Conservation (phyloP, 2,113 vertebrate genomes). For the Stigmatopora nigra region DNA sequence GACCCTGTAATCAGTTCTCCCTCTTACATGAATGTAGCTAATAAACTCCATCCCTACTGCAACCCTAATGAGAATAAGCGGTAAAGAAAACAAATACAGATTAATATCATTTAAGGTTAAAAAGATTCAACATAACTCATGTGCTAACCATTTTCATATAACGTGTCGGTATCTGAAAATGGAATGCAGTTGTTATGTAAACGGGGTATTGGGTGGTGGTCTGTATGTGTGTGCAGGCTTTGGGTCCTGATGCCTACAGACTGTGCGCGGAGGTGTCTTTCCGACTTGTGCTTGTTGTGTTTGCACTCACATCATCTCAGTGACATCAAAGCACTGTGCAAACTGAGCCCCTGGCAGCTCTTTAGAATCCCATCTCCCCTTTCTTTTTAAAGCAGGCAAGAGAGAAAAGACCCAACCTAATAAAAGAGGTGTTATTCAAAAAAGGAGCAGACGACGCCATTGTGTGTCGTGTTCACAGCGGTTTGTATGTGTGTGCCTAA, state of each 20-base stretch:
- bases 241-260: conserved; percentile 37
- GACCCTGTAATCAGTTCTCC: too few relatives aligned
- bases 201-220: not conserved
- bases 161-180: not conserved
- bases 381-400: conserved; percentile 58
- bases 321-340: conserved; percentile 71
- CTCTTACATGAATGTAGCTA: too few relatives aligned
- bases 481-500: conserved; percentile 10
- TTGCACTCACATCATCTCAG: conserved; percentile 63
- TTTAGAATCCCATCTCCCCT: conserved; percentile 65
- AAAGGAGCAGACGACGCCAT: conserved; percentile 55
- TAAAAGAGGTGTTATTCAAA: conserved; percentile 66
- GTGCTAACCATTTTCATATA: not conserved
- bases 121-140: not conserved
- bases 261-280: conserved; percentile 46
- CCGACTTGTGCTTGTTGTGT: conserved; percentile 32
- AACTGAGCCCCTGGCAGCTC: conserved; percentile 69
- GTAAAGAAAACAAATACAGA: not conserved
- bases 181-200: not conserved
- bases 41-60: too few relatives aligned
- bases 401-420: conserved; percentile 60
- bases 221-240: conserved; percentile 28
- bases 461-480: conserved; percentile 43
- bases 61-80: not conserved
- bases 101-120: not conserved